Conservation (phyloP, 2,797 vertebrate genomes). For the Megaceryle alcyon region DNA sequence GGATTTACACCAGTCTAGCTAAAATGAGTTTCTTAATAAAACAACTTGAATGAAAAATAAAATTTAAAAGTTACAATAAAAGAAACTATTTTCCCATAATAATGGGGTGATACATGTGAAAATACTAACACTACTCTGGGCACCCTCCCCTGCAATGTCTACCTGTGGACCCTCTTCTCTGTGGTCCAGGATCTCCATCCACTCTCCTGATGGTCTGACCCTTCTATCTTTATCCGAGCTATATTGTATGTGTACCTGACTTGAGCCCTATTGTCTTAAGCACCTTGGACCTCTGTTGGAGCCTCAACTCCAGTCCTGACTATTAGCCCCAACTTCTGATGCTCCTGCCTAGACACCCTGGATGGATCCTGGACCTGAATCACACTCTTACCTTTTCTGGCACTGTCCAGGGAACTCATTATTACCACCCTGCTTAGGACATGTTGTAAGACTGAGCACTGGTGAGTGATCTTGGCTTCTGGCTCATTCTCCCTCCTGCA, state of each 20-base stretch:
- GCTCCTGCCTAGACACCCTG: not conserved
- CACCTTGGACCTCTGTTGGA: not conserved
- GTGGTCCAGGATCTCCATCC: not conserved
- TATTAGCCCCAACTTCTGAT: not conserved
- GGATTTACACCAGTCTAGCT: slow-evolving; percentile 22
- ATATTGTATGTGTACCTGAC: fast-evolving
- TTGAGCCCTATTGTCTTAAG: not conserved
- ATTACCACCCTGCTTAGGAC: not conserved
- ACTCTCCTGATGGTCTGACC: not conserved
- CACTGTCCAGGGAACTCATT: fast-evolving
- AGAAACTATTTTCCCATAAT: slow-evolving; percentile 43
- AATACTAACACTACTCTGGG: not conserved
- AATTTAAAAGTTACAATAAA: slow-evolving; percentile 51
- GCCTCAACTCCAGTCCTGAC: not conserved
- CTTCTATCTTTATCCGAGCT: not conserved
- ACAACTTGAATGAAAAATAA: slow-evolving; percentile 43
- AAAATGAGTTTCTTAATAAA: slow-evolving; percentile 22
- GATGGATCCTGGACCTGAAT: not conserved
- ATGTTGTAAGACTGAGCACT: not conserved
- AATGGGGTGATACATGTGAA: not conserved
- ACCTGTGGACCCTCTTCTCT: not conserved
- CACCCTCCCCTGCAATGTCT: not conserved
- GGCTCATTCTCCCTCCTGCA: not conserved
- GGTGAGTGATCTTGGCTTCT: not conserved
- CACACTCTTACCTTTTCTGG: not conserved